Conservation (phyloP, 2,888 invertebrate species). For the Tuta absoluta region DNA sequence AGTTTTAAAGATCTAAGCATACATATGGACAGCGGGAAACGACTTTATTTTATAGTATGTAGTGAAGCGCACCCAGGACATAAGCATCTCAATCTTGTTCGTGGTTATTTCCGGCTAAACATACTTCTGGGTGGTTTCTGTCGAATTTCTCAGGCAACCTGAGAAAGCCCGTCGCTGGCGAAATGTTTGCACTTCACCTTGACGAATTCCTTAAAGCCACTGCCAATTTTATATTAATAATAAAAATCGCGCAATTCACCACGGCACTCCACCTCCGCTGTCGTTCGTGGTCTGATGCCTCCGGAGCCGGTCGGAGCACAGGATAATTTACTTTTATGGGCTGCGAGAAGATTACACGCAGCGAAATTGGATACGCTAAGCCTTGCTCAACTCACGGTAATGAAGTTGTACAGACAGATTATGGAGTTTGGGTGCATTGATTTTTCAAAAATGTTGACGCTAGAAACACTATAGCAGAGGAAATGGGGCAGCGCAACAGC, state of each 20-base stretch:
- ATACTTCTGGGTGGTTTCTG: no score
- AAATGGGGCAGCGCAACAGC: background rate
- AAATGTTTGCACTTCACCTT: background rate
- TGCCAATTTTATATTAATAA: constrained; percentile 6
- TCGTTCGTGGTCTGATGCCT: constrained; percentile 35
- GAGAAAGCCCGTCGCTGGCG: no score
- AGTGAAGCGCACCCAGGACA: no score
- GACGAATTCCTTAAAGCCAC: constrained; percentile 18
- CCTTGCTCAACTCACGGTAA: constrained; percentile 29
- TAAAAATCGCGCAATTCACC: constrained; percentile 19
- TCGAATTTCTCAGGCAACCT: no score
- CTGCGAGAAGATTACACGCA: constrained; percentile 47
- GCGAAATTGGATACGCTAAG: constrained; percentile 45
- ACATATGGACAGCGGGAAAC: no score
- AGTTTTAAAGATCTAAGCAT: no score
- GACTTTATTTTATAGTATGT: no score
- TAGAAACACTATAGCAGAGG: background rate
- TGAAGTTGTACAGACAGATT: constrained; percentile 36
- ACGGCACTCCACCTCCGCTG: constrained; percentile 21
- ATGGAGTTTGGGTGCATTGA: constrained; percentile 23
- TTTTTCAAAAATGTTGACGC: background rate
- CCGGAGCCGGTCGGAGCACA: constrained; percentile 39
- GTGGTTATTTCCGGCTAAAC: no score
- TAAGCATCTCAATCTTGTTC: no score
- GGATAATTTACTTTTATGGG: constrained; percentile 57